Base-by-base conservation (phyloP, 2,113 vertebrate species). In the Hydrochoerus hydrochaeris region DNA sequence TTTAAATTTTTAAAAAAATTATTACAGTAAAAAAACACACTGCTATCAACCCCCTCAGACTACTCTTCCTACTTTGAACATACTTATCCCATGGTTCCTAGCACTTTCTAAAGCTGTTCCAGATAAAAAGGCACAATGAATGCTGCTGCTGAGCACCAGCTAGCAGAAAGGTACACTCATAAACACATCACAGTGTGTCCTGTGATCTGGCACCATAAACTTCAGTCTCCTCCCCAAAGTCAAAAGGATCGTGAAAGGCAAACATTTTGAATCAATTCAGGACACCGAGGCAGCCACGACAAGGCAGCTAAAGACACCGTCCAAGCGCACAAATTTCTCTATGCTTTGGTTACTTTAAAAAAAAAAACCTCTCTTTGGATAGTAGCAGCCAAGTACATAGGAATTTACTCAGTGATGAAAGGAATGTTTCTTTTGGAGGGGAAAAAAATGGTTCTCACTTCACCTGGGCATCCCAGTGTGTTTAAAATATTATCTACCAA, bases 271-370 rank as follows among this genome's bases (percentile, higher is more conserved):
- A 32, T 80, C 30, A 52, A 1, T 52, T 19, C 77, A 80, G 77
- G 30, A 80, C 30, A 35, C 24, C 4, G 9, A 80, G 77, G 49
- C 30, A 80, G 16, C 49, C 28, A 20, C 12, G 30, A 35, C 32
- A 35, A 32, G 7, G 19, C 30, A 54, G 35, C 77, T 26, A 52
- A 35, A 52, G 46, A 54, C 77, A 30, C 46, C 22, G 6, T 78
- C 93, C 84, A 89, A 89, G 73, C 41, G 62, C 93, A 95, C 8
- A 67, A n/a, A 63, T 52, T 26, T 58, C 38, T 89, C 12, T 35
- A 69, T 20, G 32, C 57, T 81, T 91, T 67, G 38, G 49, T 63
- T 94, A 85, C 75, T 88, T n/a, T 85, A 87, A 94, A 95, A 54
- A 60, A 78, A 78, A 65, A 60, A 65, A 57, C 9, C 89, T 87